Conservation (phyloP, 2,113 vertebrate species). For the Ceuthmochares aereus region DNA sequence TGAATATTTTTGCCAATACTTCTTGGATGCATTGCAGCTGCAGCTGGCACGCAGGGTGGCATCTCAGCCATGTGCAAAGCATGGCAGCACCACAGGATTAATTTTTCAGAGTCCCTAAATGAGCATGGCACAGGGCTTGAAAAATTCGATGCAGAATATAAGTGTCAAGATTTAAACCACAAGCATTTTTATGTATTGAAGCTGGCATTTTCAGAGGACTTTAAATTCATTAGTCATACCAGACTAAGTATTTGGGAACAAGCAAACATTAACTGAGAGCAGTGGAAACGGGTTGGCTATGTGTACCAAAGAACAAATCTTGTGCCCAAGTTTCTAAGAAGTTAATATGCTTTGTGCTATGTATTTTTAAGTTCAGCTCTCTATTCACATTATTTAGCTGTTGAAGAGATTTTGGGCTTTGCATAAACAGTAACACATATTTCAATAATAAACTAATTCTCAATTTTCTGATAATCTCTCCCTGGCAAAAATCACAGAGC, state of each 20-base stretch:
- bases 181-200: background rate
- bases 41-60: background rate
- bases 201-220: background rate
- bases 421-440: background rate
- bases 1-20: background rate
- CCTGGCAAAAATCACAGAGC: background rate
- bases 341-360: background rate
- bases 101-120: background rate
- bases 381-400: background rate
- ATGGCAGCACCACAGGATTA: background rate
- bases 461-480: slow-evolving; percentile 17
- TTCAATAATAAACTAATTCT: slow-evolving; percentile 1
- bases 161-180: background rate
- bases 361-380: background rate
- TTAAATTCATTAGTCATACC: background rate
- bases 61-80: background rate
- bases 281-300: background rate
- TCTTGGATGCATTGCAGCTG: background rate
- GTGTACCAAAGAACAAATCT: background rate
- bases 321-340: background rate
- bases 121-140: background rate
- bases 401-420: background rate
- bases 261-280: background rate
- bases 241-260: background rate
- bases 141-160: background rate